Percentiles rank a stretch among this genome's conserved stretches.
Evolutionary conservation across 2,888 invertebrate genomes (phyloP).

Genomic region (Xestobium rufovillosum): DNA sequence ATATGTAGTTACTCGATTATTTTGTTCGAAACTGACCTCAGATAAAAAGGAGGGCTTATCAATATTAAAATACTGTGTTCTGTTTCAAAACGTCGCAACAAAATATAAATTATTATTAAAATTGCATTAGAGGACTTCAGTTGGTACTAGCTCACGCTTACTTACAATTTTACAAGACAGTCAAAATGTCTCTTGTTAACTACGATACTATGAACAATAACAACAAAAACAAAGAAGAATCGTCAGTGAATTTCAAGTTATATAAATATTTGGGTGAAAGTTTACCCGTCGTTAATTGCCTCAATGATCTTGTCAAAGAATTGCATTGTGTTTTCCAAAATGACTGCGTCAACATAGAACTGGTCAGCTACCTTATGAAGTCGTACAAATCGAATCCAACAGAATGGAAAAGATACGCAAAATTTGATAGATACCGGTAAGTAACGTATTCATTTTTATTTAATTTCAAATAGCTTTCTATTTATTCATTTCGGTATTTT

Average conservation of each 20-base stretch:
- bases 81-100: too few relatives aligned
- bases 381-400: slow-evolving; percentile 79
- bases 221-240: too few relatives aligned
- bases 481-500: background rate
- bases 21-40: too few relatives aligned
- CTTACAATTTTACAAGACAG: too few relatives aligned
- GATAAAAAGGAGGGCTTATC: too few relatives aligned
- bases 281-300: slow-evolving; percentile 39
- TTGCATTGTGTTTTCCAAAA: slow-evolving; percentile 69
- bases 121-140: too few relatives aligned
- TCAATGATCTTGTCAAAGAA: slow-evolving; percentile 59
- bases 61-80: too few relatives aligned
- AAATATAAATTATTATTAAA: too few relatives aligned
- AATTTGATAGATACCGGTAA: slow-evolving; percentile 86
- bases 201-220: too few relatives aligned
- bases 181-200: too few relatives aligned
- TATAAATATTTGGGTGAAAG: slow-evolving; percentile 30
- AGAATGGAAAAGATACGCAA: slow-evolving; percentile 93
- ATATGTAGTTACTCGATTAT: too few relatives aligned
- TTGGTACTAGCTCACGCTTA: too few relatives aligned
- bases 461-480: slow-evolving; percentile 11
- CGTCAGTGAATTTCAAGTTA: slow-evolving; percentile 22
- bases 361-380: slow-evolving; percentile 72
- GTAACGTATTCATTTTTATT: slow-evolving; percentile 19
- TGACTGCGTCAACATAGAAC: slow-evolving; percentile 83